A percentile compares a stretch with the other conserved stretches of the same genome.
These are phyloP conservation scores for Junonia oenone DNA, from an alignment of 2,888 invertebrate genomes.

Conservation along the genomic window DNA sequence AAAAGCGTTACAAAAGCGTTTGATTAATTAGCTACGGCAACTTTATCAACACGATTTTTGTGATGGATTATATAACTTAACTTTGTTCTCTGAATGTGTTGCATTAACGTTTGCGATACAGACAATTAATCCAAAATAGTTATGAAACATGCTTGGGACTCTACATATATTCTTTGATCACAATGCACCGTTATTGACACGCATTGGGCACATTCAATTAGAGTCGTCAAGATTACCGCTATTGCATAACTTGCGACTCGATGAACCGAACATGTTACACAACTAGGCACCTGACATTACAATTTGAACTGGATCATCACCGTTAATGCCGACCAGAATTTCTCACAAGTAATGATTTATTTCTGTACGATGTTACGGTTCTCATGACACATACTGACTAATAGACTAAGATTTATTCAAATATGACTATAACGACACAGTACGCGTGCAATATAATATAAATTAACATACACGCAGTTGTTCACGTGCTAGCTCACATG, in stretches of 20 bases:
- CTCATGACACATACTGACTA: background rate
- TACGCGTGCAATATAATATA: background rate
- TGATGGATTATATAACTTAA: background rate
- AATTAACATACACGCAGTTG: slow-evolving; percentile 8
- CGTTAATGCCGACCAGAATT: slow-evolving; percentile 34
- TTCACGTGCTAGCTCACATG: slow-evolving; percentile 27
- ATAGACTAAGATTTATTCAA: background rate
- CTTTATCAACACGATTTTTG: background rate
- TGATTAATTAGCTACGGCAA: slow-evolving; percentile 8
- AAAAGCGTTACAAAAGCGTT: slow-evolving; percentile 13
- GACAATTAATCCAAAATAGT: slow-evolving; percentile 1
- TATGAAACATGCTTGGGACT: slow-evolving; percentile 3
- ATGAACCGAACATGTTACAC: slow-evolving; percentile 57
- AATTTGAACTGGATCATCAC: slow-evolving; percentile 52
- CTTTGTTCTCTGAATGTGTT: background rate
- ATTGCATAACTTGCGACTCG: slow-evolving; percentile 64
- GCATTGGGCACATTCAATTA: slow-evolving; percentile 52
- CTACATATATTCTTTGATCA: slow-evolving; percentile 57
- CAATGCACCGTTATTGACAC: slow-evolving; percentile 64
- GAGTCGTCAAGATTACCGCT: slow-evolving; percentile 55
- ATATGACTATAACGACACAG: background rate
- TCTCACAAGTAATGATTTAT: background rate
- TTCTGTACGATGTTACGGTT: background rate
- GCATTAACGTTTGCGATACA: background rate
- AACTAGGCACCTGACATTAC: slow-evolving; percentile 60